Evolutionary conservation across 2,888 invertebrate genomes (phyloP).

Genomic region (Lasiommata megera): DNA sequence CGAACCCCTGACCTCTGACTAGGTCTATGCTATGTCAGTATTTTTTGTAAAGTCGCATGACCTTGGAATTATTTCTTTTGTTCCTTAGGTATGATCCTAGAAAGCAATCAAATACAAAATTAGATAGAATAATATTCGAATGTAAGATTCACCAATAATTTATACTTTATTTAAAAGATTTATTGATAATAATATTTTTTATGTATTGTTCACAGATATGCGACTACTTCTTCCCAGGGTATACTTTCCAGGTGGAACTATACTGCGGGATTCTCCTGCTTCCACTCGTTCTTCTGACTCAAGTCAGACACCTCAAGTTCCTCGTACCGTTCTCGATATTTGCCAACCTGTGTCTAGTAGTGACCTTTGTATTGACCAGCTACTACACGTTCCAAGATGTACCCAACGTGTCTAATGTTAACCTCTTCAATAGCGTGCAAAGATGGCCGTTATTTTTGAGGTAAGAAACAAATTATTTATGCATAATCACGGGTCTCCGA

Average conservation of each 20-base stretch:
- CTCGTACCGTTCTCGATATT: constrained; percentile 94
- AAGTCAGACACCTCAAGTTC: constrained; percentile 87
- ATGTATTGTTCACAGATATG: constrained; percentile 78
- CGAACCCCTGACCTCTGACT: no score
- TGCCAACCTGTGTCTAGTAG: constrained; percentile 90
- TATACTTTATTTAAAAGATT: no score
- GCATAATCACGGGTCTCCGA: no score
- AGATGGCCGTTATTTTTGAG: constrained; percentile 92
- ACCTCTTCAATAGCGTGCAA: constrained; percentile 62
- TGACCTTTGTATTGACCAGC: constrained; percentile 89
- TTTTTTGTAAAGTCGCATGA: no score
- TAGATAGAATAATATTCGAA: no score
- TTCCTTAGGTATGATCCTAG: no score
- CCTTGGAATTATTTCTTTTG: no score
- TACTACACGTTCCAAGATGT: constrained; percentile 87
- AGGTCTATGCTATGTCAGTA: no score
- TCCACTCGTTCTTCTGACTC: constrained; percentile 86
- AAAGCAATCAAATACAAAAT: no score
- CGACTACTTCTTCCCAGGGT: constrained; percentile 54
- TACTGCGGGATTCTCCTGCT: constrained; percentile 85
- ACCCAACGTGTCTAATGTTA: constrained; percentile 48
- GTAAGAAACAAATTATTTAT: constrained; percentile 38
- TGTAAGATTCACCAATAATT: no score
- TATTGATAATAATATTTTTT: no score
- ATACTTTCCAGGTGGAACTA: constrained; percentile 76